Base-by-base conservation (phyloP, 2,888 invertebrate genomes). In the Sphecodes monilicornis region DNA sequence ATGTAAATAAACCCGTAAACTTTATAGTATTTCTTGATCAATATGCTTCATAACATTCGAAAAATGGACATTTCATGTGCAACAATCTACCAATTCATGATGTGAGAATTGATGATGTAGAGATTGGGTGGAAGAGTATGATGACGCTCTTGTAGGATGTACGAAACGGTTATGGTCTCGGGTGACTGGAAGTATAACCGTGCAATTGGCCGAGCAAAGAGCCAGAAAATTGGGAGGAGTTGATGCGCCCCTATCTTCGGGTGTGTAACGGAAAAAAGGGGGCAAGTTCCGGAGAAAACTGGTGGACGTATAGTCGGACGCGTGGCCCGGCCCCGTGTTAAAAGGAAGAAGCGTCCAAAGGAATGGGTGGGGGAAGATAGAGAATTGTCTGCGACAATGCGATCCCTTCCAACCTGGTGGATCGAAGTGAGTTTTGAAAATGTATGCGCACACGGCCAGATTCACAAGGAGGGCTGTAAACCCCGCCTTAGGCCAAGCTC, bases 401-500 rank as follows among this genome's bases (percentile, higher is more conserved):
- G 88, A 86, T 90, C 90, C 88, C 85, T 90, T 88, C 87, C 89
- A 88, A 88, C 87, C 89, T 88, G 90, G 85, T 89, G 89, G 90
- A 90, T 91, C 87, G 87, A 89, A 90, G 86, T 89, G 92, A 92
- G 91, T 89, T 91, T 93, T 90, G 92, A 92, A 92, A 93, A 92
- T 92, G 92, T 93, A 93, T 93, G 92, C 93, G 93, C 93, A 94
- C 93, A 94, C 94, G 94, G 93, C 93, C 94, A 94, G 94, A 94
- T 94, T 94, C 94, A 93, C 94, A 94, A 93, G 93, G 91, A 94
- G 94, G 90, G 94, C 93, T 94, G 94, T 94, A 94, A 94, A 94
- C 93, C 94, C 92, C 92, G 94, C 94, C 94, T 93, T 91, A 90
- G 94, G 94, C 94, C 88, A 92, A 92, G 91, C 89, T 92, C 89